Evolutionary conservation across 2,113 vertebrate species (phyloP).

Genomic region (Saguinus midas): DNA sequence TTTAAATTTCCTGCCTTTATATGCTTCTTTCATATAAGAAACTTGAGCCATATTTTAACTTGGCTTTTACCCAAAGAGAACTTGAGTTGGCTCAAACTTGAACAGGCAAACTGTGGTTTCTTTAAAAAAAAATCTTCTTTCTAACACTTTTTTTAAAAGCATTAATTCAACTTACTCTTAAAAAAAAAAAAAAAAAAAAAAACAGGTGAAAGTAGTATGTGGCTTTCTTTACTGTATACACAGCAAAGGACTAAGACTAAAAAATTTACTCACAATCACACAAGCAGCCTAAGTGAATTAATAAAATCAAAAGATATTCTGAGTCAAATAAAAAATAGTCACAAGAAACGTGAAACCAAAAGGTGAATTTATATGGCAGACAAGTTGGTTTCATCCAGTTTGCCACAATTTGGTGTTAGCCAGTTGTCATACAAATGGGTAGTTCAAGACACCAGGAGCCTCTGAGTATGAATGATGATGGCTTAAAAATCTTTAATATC

Average conservation of each 20-base stretch:
- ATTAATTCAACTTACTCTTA: conserved; percentile 34
- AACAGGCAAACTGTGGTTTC: conserved; percentile 13
- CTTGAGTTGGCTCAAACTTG: conserved; percentile 36
- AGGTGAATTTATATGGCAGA: background rate
- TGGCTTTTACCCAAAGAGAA: conserved; percentile 63
- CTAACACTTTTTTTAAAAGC: background rate
- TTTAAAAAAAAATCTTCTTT: background rate
- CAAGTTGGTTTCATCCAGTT: conserved; percentile 30
- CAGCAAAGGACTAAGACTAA: background rate
- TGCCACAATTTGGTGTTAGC: background rate
- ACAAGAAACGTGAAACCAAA: background rate
- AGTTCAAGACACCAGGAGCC: background rate
- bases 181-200: background rate
- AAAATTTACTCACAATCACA: background rate
- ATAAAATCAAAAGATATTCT: background rate
- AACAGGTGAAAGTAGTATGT: background rate
- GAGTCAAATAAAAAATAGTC: background rate
- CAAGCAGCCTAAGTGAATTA: background rate
- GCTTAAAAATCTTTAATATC: background rate
- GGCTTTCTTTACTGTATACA: background rate
- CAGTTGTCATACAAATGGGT: background rate
- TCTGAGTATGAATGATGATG: background rate
- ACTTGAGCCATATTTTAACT: conserved; percentile 54
- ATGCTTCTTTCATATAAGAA: conserved; percentile 45
- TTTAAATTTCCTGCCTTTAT: conserved; percentile 59